Percentiles rank a stretch among this genome's conserved stretches.
phyloP scores from a whole-genome alignment of 2,888 invertebrate species.

The Nemapogon koenigi region DNA sequence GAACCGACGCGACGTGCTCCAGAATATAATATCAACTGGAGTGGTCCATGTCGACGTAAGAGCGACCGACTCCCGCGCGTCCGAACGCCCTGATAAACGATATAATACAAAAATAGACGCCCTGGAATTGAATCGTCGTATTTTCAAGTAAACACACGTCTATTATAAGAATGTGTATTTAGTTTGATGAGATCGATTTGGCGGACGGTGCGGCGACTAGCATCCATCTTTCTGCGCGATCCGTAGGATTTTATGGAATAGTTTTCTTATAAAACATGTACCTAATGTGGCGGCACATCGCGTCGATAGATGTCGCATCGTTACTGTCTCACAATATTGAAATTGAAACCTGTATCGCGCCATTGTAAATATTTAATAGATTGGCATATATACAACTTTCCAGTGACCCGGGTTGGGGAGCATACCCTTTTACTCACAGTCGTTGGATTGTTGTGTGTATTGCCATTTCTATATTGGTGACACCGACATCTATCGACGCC shows the following conservation, averaged over 20 bases:
- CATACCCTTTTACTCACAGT: too few species aligned
- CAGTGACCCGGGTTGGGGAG: too few species aligned
- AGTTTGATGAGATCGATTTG: constrained; percentile 26
- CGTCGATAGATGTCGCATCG: too few species aligned
- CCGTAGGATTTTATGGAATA: background rate
- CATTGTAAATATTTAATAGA: too few species aligned
- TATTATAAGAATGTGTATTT: constrained; percentile 35
- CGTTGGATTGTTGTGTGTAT: too few species aligned
- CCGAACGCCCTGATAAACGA: constrained; percentile 45
- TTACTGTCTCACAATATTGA: too few species aligned
- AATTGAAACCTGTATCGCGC: too few species aligned
- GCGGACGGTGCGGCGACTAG: background rate
- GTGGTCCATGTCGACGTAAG: constrained; percentile 47
- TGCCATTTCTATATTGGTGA: too few species aligned
- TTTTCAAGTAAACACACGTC: constrained; percentile 48
- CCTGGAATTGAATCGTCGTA: constrained; percentile 36
- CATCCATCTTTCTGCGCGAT: constrained; percentile 1
- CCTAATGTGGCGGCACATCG: too few species aligned
- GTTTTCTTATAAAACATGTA: too few species aligned
- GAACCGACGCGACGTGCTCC: constrained; percentile 59
- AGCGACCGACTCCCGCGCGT: constrained; percentile 22
- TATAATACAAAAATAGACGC: constrained; percentile 57
- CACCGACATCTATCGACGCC: too few species aligned
- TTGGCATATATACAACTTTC: too few species aligned
- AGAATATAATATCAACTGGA: constrained; percentile 61